Percentiles rank a stretch among this genome's conserved stretches.
These are phyloP conservation scores for Alaudala cheleensis DNA, from an alignment of 2,113 vertebrate species.

Conservation along the genomic window DNA sequence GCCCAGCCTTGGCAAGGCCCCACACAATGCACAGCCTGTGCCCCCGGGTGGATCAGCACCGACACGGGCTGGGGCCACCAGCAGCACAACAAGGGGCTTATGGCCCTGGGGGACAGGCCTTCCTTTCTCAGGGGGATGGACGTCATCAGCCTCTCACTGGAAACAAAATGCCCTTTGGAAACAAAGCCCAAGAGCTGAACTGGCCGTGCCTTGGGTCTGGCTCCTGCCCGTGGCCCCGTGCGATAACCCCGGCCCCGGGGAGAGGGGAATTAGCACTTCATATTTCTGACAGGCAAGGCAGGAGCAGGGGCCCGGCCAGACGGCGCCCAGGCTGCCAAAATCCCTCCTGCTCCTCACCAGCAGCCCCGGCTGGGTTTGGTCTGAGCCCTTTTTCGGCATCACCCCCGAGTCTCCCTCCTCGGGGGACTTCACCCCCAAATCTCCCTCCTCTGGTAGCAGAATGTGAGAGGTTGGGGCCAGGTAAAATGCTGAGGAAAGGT, in stretches of 20 bases:
- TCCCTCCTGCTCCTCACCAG: not conserved
- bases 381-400: not conserved
- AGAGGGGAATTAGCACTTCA: slow-evolving; percentile 60
- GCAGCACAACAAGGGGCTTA: not conserved
- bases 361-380: not conserved
- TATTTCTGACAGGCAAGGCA: not conserved
- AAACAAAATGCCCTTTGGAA: slow-evolving; percentile 44
- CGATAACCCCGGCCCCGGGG: not conserved
- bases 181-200: not conserved
- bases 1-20: not conserved
- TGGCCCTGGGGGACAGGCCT: not conserved
- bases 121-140: not conserved
- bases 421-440: not conserved
- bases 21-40: slow-evolving; percentile 29
- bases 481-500: not conserved
- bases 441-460: not conserved
- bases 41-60: not conserved
- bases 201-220: not conserved
- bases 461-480: not conserved
- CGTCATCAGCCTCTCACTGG: not conserved
- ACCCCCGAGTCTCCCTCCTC: not conserved
- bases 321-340: not conserved
- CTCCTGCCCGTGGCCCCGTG: not conserved
- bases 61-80: fast-evolving
- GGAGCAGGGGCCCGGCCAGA: not conserved